Conservation (phyloP, 2,888 invertebrate genomes). For the Lottia gigantea region DNA sequence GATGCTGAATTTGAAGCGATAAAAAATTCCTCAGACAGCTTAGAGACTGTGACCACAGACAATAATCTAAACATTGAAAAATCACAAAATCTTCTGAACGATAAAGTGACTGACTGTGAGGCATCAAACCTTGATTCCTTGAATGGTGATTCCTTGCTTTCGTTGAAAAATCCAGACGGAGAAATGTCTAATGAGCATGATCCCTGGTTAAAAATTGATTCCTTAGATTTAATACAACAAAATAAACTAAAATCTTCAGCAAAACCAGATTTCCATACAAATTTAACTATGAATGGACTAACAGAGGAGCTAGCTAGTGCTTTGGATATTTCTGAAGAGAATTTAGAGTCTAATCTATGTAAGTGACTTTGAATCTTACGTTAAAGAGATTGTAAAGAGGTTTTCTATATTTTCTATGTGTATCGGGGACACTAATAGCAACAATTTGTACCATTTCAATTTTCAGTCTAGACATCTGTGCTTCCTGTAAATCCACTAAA, state of each 20-base stretch:
- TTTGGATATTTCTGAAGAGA: conserved; percentile 49
- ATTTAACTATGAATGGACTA: conserved; percentile 58
- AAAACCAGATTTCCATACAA: conserved; percentile 59
- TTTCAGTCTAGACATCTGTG: too few species aligned
- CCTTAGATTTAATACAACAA: conserved; percentile 20
- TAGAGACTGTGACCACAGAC: neutral
- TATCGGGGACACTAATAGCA: too few species aligned
- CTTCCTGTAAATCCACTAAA: too few species aligned
- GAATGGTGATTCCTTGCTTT: neutral
- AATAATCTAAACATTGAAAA: conserved; percentile 5
- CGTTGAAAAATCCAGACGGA: neutral
- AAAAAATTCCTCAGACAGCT: neutral
- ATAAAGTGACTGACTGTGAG: neutral
- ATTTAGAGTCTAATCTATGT: conserved; percentile 20
- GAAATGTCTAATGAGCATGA: conserved; percentile 21
- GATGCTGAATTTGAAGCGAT: neutral
- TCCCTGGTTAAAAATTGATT: conserved; percentile 34
- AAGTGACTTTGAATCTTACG: too few species aligned
- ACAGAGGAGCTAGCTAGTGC: conserved; percentile 60
- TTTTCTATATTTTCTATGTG: too few species aligned
- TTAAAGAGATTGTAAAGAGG: too few species aligned
- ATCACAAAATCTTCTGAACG: neutral
- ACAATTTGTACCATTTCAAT: too few species aligned
- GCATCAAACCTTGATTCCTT: too few species aligned
- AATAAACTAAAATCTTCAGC: conserved; percentile 19